Conservation (phyloP, 1,140 invertebrate genomes). For the Papilio aristodemus region DNA sequence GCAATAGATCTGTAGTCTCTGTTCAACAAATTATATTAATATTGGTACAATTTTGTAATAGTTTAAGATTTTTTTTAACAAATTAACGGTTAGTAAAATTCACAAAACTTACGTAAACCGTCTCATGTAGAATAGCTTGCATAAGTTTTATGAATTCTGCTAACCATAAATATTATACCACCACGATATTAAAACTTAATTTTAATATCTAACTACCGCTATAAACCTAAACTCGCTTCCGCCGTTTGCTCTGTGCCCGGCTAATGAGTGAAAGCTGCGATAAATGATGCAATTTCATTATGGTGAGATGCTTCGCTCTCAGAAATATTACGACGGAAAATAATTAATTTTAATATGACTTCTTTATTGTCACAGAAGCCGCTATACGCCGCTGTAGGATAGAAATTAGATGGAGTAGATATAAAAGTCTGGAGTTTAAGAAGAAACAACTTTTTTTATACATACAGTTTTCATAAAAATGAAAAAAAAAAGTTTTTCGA, state of each 20-base stretch:
- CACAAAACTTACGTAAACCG: neutral
- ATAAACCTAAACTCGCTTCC: neutral
- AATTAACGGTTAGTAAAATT: neutral
- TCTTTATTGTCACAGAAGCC: neutral
- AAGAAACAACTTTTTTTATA: no score
- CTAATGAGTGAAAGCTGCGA: neutral
- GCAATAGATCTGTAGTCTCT: no score
- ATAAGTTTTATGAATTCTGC: neutral
- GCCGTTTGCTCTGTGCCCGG: neutral
- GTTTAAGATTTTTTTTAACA: neutral
- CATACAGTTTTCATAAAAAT: no score
- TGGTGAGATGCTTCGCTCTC: neutral
- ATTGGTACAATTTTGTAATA: no score
- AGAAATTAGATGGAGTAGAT: no score
- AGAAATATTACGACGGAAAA: conserved; percentile 8
- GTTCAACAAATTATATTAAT: no score
- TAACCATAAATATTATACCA: no score
- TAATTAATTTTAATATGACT: neutral
- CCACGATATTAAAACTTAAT: neutral
- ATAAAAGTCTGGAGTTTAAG: no score
- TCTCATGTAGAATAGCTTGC: no score
- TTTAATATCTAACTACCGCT: neutral
- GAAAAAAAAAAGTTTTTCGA: no score
- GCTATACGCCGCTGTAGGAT: no score
- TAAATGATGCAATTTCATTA: conserved; percentile 23